Evolutionary conservation across 2,113 vertebrate genomes (phyloP).

Genomic region (Sisor rabdophorus): DNA sequence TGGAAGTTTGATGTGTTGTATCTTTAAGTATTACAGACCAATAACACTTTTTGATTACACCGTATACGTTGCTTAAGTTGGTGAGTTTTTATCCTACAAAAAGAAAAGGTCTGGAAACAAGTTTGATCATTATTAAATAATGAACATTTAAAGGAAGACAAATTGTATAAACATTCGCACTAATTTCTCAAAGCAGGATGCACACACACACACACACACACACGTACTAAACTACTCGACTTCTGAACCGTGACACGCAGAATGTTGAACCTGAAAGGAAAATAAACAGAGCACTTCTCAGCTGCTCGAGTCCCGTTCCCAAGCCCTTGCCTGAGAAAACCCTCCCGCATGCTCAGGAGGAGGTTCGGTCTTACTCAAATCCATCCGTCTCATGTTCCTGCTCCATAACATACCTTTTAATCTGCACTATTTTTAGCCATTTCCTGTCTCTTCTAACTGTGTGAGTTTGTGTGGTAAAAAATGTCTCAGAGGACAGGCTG

Average conservation of each 20-base stretch:
- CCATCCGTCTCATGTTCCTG: slow-evolving; percentile 91
- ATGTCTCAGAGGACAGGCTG: slow-evolving; percentile 37
- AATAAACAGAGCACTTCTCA: slow-evolving; percentile 64
- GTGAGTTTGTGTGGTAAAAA: slow-evolving; percentile 28
- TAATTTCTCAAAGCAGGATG: background rate
- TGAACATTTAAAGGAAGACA: background rate
- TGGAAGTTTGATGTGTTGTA: no score
- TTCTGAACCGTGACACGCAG: slow-evolving; percentile 50
- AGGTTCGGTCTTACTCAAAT: slow-evolving; percentile 81
- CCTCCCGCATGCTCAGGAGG: slow-evolving; percentile 62
- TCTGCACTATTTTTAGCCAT: slow-evolving; percentile 88
- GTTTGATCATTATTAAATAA: background rate
- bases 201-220: slow-evolving; percentile 2
- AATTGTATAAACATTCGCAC: background rate
- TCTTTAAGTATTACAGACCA: no score
- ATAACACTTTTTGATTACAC: no score
- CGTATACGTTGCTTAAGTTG: no score
- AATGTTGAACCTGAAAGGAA: slow-evolving; percentile 59
- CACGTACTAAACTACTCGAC: slow-evolving; percentile 20
- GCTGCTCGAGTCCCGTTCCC: slow-evolving; percentile 73
- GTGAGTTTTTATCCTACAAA: no score
- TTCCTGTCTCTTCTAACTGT: slow-evolving; percentile 70
- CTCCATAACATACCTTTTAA: slow-evolving; percentile 90
- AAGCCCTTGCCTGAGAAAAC: slow-evolving; percentile 89
- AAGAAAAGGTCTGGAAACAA: no score